Percentiles rank a stretch among this genome's conserved stretches.
Conservation (phyloP, 2,113 vertebrate species). For the Corydoras sp. region DNA sequence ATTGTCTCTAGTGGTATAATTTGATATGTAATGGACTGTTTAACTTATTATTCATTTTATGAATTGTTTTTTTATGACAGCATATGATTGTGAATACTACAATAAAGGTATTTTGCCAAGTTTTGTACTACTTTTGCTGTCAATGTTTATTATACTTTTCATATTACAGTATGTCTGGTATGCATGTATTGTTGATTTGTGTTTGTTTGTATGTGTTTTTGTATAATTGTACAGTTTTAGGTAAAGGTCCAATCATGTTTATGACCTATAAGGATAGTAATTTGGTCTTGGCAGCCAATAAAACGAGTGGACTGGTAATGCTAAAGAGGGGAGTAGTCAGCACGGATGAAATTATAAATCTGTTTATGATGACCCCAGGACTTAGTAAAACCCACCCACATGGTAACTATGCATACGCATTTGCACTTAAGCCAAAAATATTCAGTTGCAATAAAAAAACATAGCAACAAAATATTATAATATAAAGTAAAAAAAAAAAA, state of each 20-base stretch:
- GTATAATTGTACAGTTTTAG: slow-evolving; percentile 69
- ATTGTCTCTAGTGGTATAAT: not conserved
- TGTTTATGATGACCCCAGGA: slow-evolving; percentile 89
- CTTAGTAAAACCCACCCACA: slow-evolving; percentile 70
- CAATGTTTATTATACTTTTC: not conserved
- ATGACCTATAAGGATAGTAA: slow-evolving; percentile 67
- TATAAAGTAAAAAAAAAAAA: too few species aligned
- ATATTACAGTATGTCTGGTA: not conserved
- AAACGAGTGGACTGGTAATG: slow-evolving; percentile 59
- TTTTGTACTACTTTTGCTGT: not conserved
- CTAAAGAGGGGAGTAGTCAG: slow-evolving; percentile 55
- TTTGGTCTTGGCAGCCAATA: slow-evolving; percentile 60
- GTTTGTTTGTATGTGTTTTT: not conserved
- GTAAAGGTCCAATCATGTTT: slow-evolving; percentile 85
- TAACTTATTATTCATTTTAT: slow-evolving; percentile 18
- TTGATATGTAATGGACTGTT: not conserved
- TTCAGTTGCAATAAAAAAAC: too few species aligned
- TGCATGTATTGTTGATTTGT: not conserved
- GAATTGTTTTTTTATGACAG: slow-evolving; percentile 62
- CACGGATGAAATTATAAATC: slow-evolving; percentile 53
- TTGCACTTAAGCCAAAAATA: not conserved
- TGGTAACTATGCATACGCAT: slow-evolving; percentile 11
- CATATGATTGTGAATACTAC: slow-evolving; percentile 96
- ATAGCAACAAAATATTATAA: too few species aligned
- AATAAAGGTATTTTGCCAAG: slow-evolving; percentile 81